These are phyloP conservation scores for Sebastes aleutianus DNA, from an alignment of 2,797 vertebrate genomes.

Conservation along the genomic window DNA sequence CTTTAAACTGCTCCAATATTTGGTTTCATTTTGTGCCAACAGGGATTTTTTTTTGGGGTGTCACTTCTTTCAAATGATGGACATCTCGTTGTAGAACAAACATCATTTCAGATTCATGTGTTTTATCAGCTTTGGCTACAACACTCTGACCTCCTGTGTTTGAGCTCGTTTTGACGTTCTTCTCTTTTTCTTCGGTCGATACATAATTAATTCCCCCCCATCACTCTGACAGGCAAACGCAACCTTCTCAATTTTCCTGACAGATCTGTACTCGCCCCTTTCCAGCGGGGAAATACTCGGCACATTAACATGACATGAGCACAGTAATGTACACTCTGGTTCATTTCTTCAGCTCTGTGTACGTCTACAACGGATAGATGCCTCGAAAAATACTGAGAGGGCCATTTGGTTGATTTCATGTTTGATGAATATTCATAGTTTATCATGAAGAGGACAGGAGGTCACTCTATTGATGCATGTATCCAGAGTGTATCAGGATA, in stretches of 20 bases:
- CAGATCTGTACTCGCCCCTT: conserved; percentile 26
- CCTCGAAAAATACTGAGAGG: neutral
- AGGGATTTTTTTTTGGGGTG: neutral
- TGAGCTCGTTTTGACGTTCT: conserved; percentile 60
- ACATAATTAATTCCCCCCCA: conserved; percentile 74
- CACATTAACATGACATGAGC: conserved; percentile 21
- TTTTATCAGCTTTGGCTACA: conserved; percentile 9
- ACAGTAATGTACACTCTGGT: neutral
- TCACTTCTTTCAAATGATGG: neutral
- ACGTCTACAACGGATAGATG: neutral
- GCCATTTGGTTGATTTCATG: neutral
- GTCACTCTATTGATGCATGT: neutral
- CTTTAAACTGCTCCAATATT: neutral
- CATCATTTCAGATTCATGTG: neutral
- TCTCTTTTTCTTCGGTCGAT: conserved; percentile 63
- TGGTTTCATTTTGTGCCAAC: neutral
- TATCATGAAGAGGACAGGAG: neutral
- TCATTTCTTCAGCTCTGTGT: neutral
- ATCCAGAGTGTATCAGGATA: neutral
- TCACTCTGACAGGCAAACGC: conserved; percentile 24
- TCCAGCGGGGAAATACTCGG: conserved; percentile 12
- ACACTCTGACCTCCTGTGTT: neutral
- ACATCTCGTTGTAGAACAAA: neutral
- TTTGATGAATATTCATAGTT: conserved; percentile 19
- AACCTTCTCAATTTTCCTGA: conserved; percentile 32